Percentiles rank a stretch among this genome's conserved stretches.
These are phyloP conservation scores for Cichlasoma orientale DNA, from an alignment of 2,797 vertebrate species.

Conservation along the genomic window DNA sequence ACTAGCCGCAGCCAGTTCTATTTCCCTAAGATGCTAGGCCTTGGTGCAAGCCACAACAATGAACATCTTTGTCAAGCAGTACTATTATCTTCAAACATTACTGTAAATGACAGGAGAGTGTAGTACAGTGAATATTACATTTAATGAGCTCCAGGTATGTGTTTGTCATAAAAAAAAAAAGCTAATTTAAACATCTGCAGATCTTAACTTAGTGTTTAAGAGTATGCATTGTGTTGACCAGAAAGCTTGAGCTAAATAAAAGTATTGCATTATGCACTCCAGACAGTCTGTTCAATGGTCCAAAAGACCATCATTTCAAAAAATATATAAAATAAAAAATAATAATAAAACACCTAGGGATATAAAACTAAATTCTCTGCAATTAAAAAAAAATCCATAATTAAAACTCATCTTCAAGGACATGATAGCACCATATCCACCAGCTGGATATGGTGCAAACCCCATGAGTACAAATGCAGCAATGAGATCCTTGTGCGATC, in stretches of 20 bases:
- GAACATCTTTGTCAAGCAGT: conserved; percentile 69
- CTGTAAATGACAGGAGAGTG: conserved; percentile 53
- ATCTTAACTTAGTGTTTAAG: neutral
- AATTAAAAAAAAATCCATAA: neutral
- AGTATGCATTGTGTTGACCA: neutral
- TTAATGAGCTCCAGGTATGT: conserved; percentile 68
- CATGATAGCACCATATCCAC: neutral
- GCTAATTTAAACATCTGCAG: conserved; percentile 40
- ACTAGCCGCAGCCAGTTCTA: conserved; percentile 65
- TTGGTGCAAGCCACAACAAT: conserved; percentile 68
- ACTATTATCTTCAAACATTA: conserved; percentile 55
- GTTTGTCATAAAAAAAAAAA: conserved; percentile 31
- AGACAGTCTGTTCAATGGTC: neutral
- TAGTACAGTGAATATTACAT: conserved; percentile 22
- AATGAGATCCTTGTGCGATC: neutral
- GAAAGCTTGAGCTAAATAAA: neutral
- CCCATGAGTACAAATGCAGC: neutral
- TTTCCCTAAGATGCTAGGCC: conserved; percentile 59
- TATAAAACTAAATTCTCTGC: too few relatives aligned
- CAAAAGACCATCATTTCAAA: neutral
- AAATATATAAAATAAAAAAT: too few relatives aligned
- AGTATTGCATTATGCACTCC: neutral
- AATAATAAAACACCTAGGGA: neutral
- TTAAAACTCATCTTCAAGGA: neutral
- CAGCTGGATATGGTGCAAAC: neutral